Base-by-base conservation (phyloP, 2,888 invertebrate genomes). In the Volucella inanis region DNA sequence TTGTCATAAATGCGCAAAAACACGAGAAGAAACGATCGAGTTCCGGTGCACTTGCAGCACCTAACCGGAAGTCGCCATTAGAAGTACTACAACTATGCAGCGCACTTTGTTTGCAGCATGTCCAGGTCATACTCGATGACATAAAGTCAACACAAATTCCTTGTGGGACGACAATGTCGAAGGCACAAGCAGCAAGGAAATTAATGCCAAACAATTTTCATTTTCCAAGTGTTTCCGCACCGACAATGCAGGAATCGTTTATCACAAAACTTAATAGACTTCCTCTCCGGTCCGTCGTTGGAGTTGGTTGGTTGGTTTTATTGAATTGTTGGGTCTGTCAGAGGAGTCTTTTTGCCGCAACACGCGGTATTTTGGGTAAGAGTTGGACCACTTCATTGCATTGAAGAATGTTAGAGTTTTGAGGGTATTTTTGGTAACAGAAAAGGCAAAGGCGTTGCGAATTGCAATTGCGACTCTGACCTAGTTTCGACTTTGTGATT, bases 31-130 rank as follows among this genome's bases (percentile, higher is more conserved):
- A 85, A 85, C 76, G 76, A 85, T 71, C 50, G 72, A 85, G 76
- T 85, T 85, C 85, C 81, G 85, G 85, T 81, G 81, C 81, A 85
- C 81, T 76, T 85, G 81, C 81, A 81, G 81, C 85, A 85, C 85
- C 85, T 76, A 67, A 81, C 81, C 71, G 85, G 85, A 81, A 81
- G 81, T 61, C 65, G 15, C 71, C 81, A 76, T 75, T 81, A 76
- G 71, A 76, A 61, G 49, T 79, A 68, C 61, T 38, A 57, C 62
- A 70, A 52, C 70, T 80, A 65, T 84, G 80, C 84, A 75, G 64
- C 54, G 70, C 49, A 75, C 65, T 72, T 47, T 31, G 64, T 72
- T 84, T 70, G 54, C 70, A 67, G 65, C 76, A 59, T 85, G 72
- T 85, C 2, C 75, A 85, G 72, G 52, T 54, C 71, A 52, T 57